These are phyloP conservation scores for Catharus fuscescens DNA, from an alignment of 2,113 vertebrate genomes.

Conservation along the genomic window DNA sequence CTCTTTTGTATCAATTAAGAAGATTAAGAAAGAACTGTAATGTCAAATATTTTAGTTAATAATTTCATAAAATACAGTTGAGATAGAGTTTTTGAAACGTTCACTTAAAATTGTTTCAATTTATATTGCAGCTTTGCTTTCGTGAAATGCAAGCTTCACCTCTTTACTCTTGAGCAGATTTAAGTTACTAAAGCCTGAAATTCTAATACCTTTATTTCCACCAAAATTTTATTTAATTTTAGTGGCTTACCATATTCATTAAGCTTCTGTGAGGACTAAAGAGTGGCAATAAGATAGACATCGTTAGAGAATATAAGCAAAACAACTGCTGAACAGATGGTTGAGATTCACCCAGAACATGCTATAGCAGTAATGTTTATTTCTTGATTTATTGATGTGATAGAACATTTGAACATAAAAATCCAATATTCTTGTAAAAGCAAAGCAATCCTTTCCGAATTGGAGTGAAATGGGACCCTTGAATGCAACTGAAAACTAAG, in stretches of 20 bases:
- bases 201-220: not conserved
- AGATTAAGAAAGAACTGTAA: not conserved
- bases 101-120: not conserved
- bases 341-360: not conserved
- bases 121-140: not conserved
- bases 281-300: not conserved
- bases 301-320: not conserved
- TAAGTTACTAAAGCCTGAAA: not conserved
- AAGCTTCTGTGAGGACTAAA: not conserved
- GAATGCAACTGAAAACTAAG: not conserved
- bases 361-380: not conserved
- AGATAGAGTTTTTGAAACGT: not conserved
- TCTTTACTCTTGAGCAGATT: not conserved
- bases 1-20: not conserved
- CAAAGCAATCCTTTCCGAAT: not conserved
- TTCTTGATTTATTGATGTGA: not conserved
- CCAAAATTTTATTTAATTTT: not conserved
- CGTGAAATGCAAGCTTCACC: not conserved
- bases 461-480: not conserved
- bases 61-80: not conserved
- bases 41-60: slow-evolving; percentile 1
- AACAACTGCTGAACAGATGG: not conserved
- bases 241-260: not conserved
- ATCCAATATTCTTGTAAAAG: not conserved
- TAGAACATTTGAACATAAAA: slow-evolving; percentile 17